Evolutionary conservation across 2,113 vertebrate species (phyloP).

Genomic region (Mystacornis crossleyi): DNA sequence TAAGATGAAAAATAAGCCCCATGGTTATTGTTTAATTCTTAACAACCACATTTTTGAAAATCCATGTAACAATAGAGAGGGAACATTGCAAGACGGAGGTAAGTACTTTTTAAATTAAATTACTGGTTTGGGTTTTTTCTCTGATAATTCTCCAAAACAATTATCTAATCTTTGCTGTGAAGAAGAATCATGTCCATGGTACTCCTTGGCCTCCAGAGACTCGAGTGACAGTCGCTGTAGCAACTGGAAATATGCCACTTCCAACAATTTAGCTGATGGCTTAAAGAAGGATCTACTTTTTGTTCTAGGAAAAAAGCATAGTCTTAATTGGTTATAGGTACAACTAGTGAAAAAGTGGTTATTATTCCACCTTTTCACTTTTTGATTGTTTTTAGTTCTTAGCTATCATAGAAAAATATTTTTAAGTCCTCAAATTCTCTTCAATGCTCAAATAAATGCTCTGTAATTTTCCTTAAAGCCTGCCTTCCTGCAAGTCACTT

Average conservation of each 20-base stretch:
- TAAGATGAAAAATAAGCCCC: conserved; percentile 55
- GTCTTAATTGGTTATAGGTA: neutral
- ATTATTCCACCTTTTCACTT: neutral
- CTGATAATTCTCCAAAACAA: neutral
- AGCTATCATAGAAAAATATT: neutral
- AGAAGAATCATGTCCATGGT: neutral
- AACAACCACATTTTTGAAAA: conserved; percentile 56
- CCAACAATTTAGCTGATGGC: neutral
- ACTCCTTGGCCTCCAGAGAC: neutral
- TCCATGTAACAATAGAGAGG: neutral
- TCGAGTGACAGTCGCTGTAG: neutral
- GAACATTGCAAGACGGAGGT: conserved; percentile 45
- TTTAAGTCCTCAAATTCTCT: neutral
- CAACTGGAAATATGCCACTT: neutral
- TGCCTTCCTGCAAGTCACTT: neutral
- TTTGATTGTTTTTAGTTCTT: neutral
- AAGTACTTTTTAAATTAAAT: neutral
- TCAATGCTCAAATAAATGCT: neutral
- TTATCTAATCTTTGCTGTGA: neutral
- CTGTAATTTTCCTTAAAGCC: neutral
- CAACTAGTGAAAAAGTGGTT: neutral
- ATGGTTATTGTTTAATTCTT: conserved; percentile 65
- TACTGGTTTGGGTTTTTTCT: neutral
- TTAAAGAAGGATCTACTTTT: neutral
- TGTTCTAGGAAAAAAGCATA: neutral